Evolutionary conservation across 1,140 invertebrate genomes (phyloP).

Genomic region (Coelopa frigida): DNA sequence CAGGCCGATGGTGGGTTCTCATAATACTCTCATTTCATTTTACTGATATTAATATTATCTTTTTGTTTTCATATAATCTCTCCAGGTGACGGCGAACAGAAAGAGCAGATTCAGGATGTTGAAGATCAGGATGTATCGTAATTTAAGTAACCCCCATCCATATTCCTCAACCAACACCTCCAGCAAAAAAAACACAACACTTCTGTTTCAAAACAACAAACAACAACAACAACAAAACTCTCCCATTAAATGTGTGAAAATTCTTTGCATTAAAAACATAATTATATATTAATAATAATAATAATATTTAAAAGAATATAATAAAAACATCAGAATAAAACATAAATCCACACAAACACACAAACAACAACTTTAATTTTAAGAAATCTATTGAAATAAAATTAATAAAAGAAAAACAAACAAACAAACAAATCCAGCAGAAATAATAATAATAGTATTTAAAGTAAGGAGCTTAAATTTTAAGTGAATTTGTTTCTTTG

Average conservation of each 20-base stretch:
- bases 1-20: conserved; percentile 68
- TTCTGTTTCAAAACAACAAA: conserved; percentile 15
- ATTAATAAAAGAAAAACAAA: too few relatives aligned
- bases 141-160: conserved; percentile 47
- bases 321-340: conserved; percentile 5
- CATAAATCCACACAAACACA: background rate
- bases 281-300: conserved; percentile 12
- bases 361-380: conserved; percentile 10
- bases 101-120: conserved; percentile 81
- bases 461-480: too few relatives aligned
- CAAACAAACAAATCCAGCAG: too few relatives aligned
- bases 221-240: conserved; percentile 2
- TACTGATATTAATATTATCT: background rate
- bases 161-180: background rate
- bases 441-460: too few relatives aligned
- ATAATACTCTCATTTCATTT: conserved; percentile 3
- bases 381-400: background rate
- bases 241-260: conserved; percentile 12
- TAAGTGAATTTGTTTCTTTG: too few relatives aligned
- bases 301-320: conserved; percentile 12
- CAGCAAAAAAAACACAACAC: conserved; percentile 8
- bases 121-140: conserved; percentile 92
- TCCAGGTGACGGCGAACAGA: conserved; percentile 76
- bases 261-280: conserved; percentile 9
- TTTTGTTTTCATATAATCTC: conserved; percentile 14